Evolutionary conservation across 2,797 vertebrate genomes (phyloP), one percentile per base, ranked within the genome.

Genomic region (Notoglanidium macrostoma): DNA sequence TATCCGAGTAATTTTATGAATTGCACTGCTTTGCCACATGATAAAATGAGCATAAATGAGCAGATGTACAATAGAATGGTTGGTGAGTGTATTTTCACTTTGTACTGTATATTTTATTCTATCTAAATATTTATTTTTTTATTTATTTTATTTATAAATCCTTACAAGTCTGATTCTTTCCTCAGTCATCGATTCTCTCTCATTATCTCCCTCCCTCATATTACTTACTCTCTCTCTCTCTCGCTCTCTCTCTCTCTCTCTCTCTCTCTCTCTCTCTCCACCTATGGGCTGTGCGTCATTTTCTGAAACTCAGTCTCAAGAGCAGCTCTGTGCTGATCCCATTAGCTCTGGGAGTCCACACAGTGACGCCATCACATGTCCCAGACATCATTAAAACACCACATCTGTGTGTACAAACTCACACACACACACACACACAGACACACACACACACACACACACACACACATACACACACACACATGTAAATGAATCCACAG

Each of bases 211-310:
- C 57, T 68, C 55, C 35, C 59, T 85, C 46, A 70, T 70, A 70
- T 70, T 35, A 17, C 40, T 79, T 44, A 59, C 21, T 82, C n/a
- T 80, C 63, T 85, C 26, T 35, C 65, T 63, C 72, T 68, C 74
- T 80, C 57, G 82, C 68, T 79, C 57, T 80, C 81, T 63, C 72
- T 68, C 74, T 80, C 57, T 84, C 68, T 79, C 57, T 80, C 81
- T 86, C 76, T 35, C 76, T 88, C 87, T 84, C 40, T 86, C 29
- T 32, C 85, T 83, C 83, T 88, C 68, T 87, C 68, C 85, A 91
- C 88, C 90, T 90, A 85, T 86, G 83, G 86, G 44, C 85, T 87
- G 88, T 89, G 88, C 88, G 88, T 91, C 90, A 90, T 89, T 85
- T 78, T 80, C 86, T 86, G 89, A 87, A 88, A 88, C 85, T 57